Conservation (phyloP, 2,888 invertebrate genomes). For the Ectemnius continuus region DNA sequence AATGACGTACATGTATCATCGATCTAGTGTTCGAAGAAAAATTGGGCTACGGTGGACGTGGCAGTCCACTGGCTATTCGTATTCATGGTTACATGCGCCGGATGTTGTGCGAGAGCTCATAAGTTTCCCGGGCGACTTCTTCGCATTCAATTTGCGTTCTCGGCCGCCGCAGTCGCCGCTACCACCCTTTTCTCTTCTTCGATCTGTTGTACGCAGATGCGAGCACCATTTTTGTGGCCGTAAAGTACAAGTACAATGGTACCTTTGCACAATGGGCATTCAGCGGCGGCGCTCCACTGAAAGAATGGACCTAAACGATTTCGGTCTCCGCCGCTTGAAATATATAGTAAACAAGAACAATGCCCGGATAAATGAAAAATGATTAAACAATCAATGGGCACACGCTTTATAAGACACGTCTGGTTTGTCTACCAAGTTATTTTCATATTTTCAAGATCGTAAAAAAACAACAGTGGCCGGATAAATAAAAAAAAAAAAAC, state of each 20-base stretch:
- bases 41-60: conserved; percentile 27
- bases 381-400: too few relatives aligned
- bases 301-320: too few relatives aligned
- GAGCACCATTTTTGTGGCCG: neutral
- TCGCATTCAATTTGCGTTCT: conserved; percentile 68
- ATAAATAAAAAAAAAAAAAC: too few relatives aligned
- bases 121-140: conserved; percentile 64
- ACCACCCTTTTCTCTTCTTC: conserved; percentile 27
- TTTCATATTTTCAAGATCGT: too few relatives aligned
- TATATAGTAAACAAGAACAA: conserved; percentile 4
- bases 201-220: neutral
- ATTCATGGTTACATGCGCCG: conserved; percentile 62
- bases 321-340: neutral
- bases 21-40: conserved; percentile 25
- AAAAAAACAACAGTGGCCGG: too few relatives aligned
- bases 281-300: too few relatives aligned
- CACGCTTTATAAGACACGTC: too few relatives aligned
- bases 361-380: neutral
- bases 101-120: conserved; percentile 60
- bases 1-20: conserved; percentile 22
- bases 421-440: too few relatives aligned
- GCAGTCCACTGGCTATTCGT: conserved; percentile 59
- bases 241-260: too few relatives aligned
- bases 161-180: conserved; percentile 10
- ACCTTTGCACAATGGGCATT: too few relatives aligned